These are phyloP conservation scores for Formica selysi DNA, from an alignment of 1,140 invertebrate genomes.

Conservation along the genomic window DNA sequence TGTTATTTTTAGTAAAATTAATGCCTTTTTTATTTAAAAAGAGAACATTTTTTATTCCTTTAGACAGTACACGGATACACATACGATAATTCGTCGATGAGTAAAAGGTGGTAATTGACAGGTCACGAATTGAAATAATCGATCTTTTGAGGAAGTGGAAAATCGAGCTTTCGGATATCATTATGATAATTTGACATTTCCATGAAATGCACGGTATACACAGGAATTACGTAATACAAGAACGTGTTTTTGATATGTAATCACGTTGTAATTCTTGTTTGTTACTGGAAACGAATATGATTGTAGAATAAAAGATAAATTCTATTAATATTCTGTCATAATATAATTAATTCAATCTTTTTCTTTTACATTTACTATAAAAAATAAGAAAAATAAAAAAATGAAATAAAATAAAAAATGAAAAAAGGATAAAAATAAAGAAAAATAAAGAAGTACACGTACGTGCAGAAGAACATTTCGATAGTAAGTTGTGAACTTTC, in stretches of 20 bases:
- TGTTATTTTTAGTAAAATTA: background rate
- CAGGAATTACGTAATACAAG: background rate
- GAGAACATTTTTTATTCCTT: background rate
- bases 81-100: background rate
- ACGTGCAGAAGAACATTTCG: background rate
- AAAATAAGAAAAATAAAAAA: background rate
- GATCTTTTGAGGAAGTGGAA: background rate
- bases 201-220: background rate
- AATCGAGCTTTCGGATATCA: background rate
- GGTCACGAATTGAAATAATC: background rate
- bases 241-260: background rate
- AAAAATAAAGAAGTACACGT: background rate
- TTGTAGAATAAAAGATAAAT: background rate
- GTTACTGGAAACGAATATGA: background rate
- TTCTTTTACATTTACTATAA: background rate
- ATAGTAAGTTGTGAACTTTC: slow-evolving; percentile 17
- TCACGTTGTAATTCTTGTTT: background rate
- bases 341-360: background rate
- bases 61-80: background rate
- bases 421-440: background rate
- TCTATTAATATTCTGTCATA: background rate
- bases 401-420: background rate
- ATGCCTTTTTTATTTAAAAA: background rate
- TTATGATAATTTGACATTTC: slow-evolving; percentile 17
- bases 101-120: background rate